Conservation (phyloP, 2,888 invertebrate species). For the Sesamia inferens region DNA sequence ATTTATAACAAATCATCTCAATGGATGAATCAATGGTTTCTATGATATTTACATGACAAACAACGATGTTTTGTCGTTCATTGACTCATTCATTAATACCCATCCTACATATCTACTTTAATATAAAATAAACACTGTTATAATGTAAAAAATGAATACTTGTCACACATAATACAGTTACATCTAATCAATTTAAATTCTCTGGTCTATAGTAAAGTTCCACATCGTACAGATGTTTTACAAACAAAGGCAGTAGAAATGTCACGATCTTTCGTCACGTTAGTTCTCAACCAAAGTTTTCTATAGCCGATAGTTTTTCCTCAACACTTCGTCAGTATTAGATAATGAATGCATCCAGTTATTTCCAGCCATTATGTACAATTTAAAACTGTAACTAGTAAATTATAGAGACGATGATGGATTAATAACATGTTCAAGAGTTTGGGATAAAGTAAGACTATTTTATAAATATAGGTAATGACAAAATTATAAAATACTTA, state of each 20-base stretch:
- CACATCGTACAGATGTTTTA: neutral
- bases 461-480: neutral
- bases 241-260: neutral
- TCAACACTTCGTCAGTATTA: slow-evolving; percentile 6
- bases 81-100: slow-evolving; percentile 64
- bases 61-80: slow-evolving; percentile 53
- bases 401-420: neutral
- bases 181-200: slow-evolving; percentile 1
- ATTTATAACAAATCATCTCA: slow-evolving; percentile 57
- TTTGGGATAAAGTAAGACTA: neutral
- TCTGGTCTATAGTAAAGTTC: neutral
- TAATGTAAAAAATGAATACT: neutral
- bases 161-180: slow-evolving; percentile 11
- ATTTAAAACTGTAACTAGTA: slow-evolving; percentile 3
- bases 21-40: slow-evolving; percentile 69
- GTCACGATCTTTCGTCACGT: neutral
- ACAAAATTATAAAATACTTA: neutral
- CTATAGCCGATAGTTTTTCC: neutral
- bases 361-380: slow-evolving; percentile 6
- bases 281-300: slow-evolving; percentile 1
- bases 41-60: slow-evolving; percentile 65
- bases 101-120: slow-evolving; percentile 31
- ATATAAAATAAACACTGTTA: slow-evolving; percentile 20
- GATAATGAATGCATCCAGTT: neutral
- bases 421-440: neutral